Base-by-base conservation (phyloP, 2,888 invertebrate genomes). In the Choreutis nemorana region DNA sequence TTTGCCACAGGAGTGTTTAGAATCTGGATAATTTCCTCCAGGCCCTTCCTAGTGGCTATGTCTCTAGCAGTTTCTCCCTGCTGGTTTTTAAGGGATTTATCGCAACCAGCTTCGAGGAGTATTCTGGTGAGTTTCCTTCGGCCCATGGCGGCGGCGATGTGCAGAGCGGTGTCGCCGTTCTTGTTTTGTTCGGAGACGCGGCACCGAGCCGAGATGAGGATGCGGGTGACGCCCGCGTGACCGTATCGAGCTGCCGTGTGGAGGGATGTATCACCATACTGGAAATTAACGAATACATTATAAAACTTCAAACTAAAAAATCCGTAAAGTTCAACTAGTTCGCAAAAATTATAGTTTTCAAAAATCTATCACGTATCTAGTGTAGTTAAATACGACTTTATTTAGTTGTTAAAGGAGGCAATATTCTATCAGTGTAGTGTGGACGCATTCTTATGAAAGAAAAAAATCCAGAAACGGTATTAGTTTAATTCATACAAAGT, bases 231-330 rank as follows among this genome's bases (percentile, higher is more conserved):
- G 2, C 97, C 97, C 0, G 96, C 96, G 71, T 97, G 97, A 0
- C 97, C 97, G 63, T 97, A 97, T 12, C 97, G 84, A 3, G 95
- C 94, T 1, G 95, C 91, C 2, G 97, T 97, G 67, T 97, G 97
- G 14, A 97, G 81, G 0, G 97, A 87, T 0, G 96, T 94, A 60
- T 97, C 97, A 3, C 96, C 96, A 61, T 96, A 97, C 93, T 94
- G 77, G 10, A 81, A 57, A 28, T 28, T n/a, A n/a, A n/a, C n/a
- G n/a, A n/a, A 31, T 15, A 18, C 23, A 18, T 14, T 14, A 12
- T 23, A 11, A 25, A 22, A 16, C n/a, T n/a, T n/a, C n/a, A n/a
- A n/a, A n/a, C n/a, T n/a, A n/a, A n/a, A n/a, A n/a, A n/a, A n/a
- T n/a, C n/a, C n/a, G n/a, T n/a, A n/a, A n/a, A n/a, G n/a, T n/a